Percentiles rank a stretch among this genome's conserved stretches.
Evolutionary conservation across 2,797 vertebrate species (phyloP).

Genomic region (Gastrophryne carolinensis): DNA sequence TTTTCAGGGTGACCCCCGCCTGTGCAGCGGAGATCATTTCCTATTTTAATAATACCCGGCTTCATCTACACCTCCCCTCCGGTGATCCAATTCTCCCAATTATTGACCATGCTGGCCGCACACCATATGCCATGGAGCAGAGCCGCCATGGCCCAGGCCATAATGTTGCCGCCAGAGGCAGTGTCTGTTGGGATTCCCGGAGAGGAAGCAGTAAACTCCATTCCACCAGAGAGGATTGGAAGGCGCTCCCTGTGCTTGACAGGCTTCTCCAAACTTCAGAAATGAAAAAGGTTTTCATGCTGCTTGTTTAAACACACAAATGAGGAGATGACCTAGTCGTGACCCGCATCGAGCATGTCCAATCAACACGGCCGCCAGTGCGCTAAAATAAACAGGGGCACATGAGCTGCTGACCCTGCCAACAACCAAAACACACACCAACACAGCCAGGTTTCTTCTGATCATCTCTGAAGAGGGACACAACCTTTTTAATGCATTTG

Average conservation of each 20-base stretch:
- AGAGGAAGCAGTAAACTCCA: background rate
- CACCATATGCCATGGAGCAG: background rate
- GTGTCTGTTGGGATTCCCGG: background rate
- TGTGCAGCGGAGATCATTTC: background rate
- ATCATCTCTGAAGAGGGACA: too few species aligned
- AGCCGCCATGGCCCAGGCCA: background rate
- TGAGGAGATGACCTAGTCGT: slow-evolving; percentile 24
- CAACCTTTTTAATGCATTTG: too few species aligned
- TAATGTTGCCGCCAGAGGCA: background rate
- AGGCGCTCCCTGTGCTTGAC: slow-evolving; percentile 1
- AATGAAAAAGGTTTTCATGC: slow-evolving; percentile 11
- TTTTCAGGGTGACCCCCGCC: background rate
- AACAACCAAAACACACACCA: too few species aligned
- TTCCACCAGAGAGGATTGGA: background rate
- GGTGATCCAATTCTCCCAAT: background rate
- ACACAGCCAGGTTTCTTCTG: too few species aligned
- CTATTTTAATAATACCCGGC: background rate
- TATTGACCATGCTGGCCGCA: background rate
- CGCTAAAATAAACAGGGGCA: too few species aligned
- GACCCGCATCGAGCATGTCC: slow-evolving; percentile 9
- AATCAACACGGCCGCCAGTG: background rate
- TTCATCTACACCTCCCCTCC: background rate
- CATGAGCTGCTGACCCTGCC: too few species aligned
- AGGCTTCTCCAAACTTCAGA: slow-evolving; percentile 1
- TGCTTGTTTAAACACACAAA: slow-evolving; percentile 32